Evolutionary conservation across 2,888 invertebrate species (phyloP).

Genomic region (Pyrrhia umbra): DNA sequence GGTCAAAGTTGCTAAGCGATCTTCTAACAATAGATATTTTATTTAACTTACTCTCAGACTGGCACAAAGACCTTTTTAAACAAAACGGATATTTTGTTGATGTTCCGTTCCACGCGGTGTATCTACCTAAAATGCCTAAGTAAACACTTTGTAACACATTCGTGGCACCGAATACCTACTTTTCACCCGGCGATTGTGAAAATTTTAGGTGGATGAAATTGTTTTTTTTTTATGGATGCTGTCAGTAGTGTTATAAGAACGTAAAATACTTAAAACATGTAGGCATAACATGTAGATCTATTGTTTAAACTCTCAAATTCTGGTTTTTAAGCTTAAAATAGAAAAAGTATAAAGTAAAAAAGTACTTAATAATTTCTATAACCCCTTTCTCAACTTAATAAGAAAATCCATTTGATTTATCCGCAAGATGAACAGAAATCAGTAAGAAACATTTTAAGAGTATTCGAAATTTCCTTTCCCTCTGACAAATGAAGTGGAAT

Average conservation of each 20-base stretch:
- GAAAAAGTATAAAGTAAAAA: too few relatives aligned
- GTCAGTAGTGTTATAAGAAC: too few relatives aligned
- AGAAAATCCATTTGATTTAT: conserved; percentile 31
- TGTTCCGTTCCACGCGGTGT: conserved; percentile 3
- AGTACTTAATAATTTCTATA: background rate
- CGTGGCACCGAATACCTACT: conserved; percentile 15
- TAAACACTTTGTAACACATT: conserved; percentile 18
- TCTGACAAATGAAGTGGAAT: conserved; percentile 42
- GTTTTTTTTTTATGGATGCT: too few relatives aligned
- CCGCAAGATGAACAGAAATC: conserved; percentile 18
- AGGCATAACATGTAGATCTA: too few relatives aligned
- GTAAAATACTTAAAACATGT: too few relatives aligned
- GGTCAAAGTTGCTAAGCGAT: background rate
- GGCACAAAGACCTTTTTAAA: conserved; percentile 26
- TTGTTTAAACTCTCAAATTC: too few relatives aligned
- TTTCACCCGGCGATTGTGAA: background rate
- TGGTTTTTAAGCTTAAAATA: too few relatives aligned
- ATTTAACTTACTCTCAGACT: conserved; percentile 23
- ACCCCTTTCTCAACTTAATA: conserved; percentile 1
- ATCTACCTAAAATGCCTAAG: conserved; percentile 8
- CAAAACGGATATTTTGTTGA: conserved; percentile 21
- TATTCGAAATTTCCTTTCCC: conserved; percentile 24
- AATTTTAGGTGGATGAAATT: background rate
- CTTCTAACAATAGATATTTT: conserved; percentile 8
- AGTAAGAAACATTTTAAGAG: conserved; percentile 26